phyloP scores from a whole-genome alignment of 2,113 vertebrate species.

The Cairina moschata region DNA sequence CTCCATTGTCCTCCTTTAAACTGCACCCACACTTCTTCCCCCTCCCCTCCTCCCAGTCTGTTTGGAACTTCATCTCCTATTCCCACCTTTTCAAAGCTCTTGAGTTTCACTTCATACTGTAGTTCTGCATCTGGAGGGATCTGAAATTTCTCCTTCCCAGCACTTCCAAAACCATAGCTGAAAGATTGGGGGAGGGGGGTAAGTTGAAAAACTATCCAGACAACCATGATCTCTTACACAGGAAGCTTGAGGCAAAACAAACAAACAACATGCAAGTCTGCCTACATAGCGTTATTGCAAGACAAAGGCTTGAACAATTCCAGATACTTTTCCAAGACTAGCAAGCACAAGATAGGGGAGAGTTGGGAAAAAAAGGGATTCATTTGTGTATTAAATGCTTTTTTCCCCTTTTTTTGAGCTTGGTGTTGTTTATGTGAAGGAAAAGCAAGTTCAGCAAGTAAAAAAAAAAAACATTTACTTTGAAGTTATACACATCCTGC shows the following conservation, averaged over 20 bases:
- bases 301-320: background rate
- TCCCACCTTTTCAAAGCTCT: slow-evolving; percentile 93
- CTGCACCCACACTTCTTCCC: background rate
- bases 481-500: background rate
- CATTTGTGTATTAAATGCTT: too few species aligned
- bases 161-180: slow-evolving; percentile 90
- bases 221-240: background rate
- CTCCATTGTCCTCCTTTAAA: background rate
- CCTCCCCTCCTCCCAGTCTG: background rate
- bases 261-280: background rate
- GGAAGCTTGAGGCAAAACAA: background rate
- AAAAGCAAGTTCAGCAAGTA: background rate
- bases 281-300: background rate
- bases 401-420: too few species aligned
- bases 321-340: background rate
- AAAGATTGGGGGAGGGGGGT: background rate
- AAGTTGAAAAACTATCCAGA: background rate
- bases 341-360: background rate
- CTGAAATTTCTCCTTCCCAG: slow-evolving; percentile 85
- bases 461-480: background rate
- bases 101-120: slow-evolving; percentile 89
- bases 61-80: background rate
- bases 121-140: slow-evolving; percentile 88
- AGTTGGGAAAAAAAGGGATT: background rate
- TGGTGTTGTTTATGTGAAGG: background rate